Evolutionary conservation across 2,797 vertebrate species (phyloP), one percentile per base, ranked within the genome.

Genomic region (Eulemur mongoz): DNA sequence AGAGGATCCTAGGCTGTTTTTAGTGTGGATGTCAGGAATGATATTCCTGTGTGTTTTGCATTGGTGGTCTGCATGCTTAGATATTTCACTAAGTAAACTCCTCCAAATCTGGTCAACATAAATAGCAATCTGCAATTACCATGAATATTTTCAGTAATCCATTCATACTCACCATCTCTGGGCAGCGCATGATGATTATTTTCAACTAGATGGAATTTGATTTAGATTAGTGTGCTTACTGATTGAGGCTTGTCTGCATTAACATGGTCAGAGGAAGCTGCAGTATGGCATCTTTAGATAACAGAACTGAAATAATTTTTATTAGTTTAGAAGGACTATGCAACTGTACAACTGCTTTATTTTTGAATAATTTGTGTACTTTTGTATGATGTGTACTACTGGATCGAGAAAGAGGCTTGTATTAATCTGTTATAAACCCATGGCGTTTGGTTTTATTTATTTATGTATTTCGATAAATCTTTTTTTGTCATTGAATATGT

Each of bases 71-170:
- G 48, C 45, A 11, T 48, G 90, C 94, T 88, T 85, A 80, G 86
- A 87, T 80, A 73, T 81, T 82, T 94, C 9, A 32, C 94, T 85
- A 70, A 85, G 97, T 95, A 91, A 97, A 83, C 91, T 84, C 67
- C 67, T 94, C 84, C 87, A 61, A 78, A 79, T 96, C 80, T 93
- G 93, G 95, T 93, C 92, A 94, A 75, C 89, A 88, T 92, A 98
- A 98, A 98, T 97, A 97, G 97, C 93, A 97, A 94, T 94, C 70
- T 93, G 95, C 93, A 97, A 97, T 98, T 97, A 98, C 96, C 93
- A 63, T 79, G 93, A 90, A 70, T 85, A 93, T 97, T 93, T 97
- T 95, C 91, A 81, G 96, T 90, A 82, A 97, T 96, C 81, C 95
- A 94, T 96, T 93, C 87, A 78, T 54, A 40, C 82, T 95, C 88